Conservation (phyloP, 1,140 invertebrate species). For the Zaprionus taronus region DNA sequence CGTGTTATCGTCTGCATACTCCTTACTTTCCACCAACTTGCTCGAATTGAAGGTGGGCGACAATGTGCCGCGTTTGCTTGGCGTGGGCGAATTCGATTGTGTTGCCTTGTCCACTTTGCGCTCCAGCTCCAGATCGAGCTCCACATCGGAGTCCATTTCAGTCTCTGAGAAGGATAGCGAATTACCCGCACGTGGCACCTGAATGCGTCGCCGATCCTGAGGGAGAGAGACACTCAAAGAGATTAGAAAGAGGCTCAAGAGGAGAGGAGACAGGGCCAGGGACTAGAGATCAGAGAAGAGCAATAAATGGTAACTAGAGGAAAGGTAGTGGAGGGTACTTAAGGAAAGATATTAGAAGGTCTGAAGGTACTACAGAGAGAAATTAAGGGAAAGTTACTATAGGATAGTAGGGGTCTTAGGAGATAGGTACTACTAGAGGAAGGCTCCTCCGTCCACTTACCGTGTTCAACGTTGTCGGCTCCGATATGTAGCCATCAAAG, state of each 20-base stretch:
- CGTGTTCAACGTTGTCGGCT: conserved; percentile 87
- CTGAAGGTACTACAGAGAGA: background rate
- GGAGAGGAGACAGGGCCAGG: no score
- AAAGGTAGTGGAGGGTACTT: no score
- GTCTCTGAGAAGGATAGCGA: conserved; percentile 92
- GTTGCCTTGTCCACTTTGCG: conserved; percentile 54
- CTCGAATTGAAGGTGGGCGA: conserved; percentile 20
- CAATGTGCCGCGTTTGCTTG: conserved; percentile 16
- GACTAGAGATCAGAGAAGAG: no score
- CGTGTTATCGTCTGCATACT: background rate
- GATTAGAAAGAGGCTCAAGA: background rate
- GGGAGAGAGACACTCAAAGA: background rate
- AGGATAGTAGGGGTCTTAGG: no score
- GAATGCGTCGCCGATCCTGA: conserved; percentile 69
- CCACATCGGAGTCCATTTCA: conserved; percentile 89
- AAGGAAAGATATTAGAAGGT: background rate
- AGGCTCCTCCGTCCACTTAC: conserved; percentile 22
- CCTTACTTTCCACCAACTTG: background rate
- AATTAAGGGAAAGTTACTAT: no score
- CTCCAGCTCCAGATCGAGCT: conserved; percentile 67
- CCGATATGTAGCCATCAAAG: conserved; percentile 93
- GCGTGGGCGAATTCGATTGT: conserved; percentile 56
- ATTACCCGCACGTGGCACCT: conserved; percentile 88
- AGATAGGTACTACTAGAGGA: no score
- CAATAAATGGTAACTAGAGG: no score